These are phyloP conservation scores for Amyelois transitella DNA, from an alignment of 1,140 invertebrate species.

Conservation along the genomic window DNA sequence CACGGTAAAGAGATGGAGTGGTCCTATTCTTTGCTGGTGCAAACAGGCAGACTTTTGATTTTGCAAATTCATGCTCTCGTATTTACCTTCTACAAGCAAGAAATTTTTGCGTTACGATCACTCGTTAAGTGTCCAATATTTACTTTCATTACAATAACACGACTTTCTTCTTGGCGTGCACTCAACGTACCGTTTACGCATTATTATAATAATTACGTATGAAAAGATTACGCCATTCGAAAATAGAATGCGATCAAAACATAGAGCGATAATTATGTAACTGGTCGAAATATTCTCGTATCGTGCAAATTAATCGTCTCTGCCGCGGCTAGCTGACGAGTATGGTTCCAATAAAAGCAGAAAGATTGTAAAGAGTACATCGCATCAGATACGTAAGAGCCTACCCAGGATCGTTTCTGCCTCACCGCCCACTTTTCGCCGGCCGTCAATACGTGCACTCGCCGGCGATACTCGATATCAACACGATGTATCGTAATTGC, in stretches of 20 bases:
- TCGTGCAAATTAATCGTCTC: constrained; percentile 27
- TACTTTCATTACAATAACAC: too few relatives aligned
- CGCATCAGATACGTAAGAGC: constrained; percentile 28
- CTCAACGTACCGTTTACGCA: too few relatives aligned
- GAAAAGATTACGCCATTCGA: background rate
- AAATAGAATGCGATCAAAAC: background rate
- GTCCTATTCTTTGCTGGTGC: too few relatives aligned
- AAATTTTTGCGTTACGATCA: too few relatives aligned
- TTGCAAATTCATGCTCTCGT: too few relatives aligned
- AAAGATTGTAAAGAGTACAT: constrained; percentile 14
- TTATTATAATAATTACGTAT: background rate
- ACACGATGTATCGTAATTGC: constrained; percentile 43
- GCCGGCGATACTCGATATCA: constrained; percentile 14
- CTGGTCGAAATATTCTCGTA: constrained; percentile 1
- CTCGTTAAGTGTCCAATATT: too few relatives aligned
- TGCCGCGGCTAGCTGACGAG: constrained; percentile 20
- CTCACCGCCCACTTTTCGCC: constrained; percentile 39
- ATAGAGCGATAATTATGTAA: background rate
- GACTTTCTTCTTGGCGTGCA: too few relatives aligned
- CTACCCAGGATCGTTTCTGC: constrained; percentile 9
- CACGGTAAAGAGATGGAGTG: too few relatives aligned
- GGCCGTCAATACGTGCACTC: constrained; percentile 14
- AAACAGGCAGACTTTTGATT: too few relatives aligned
- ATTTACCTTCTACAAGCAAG: too few relatives aligned
- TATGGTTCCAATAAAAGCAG: constrained; percentile 14